Evolutionary conservation across 2,113 vertebrate species (phyloP).

Genomic region (Gorsachius goisagi): DNA sequence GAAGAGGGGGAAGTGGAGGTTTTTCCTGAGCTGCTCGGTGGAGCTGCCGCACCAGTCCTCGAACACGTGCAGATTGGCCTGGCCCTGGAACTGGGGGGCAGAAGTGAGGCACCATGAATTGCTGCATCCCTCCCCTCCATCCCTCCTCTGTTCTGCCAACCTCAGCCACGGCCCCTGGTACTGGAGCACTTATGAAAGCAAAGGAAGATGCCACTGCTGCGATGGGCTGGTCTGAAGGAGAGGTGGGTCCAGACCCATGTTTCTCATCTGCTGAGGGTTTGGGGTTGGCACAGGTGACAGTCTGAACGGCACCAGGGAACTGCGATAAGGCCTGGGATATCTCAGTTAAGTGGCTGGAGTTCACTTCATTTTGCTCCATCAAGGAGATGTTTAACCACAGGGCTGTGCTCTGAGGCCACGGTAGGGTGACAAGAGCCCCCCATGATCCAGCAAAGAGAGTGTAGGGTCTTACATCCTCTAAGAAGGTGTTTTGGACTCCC

Average conservation of each 20-base stretch:
- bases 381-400: not conserved
- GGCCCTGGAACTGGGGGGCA: constrained; percentile 80
- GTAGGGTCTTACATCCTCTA: rapidly evolving
- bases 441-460: not conserved
- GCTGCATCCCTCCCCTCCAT: not conserved
- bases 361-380: not conserved
- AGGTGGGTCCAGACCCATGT: not conserved
- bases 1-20: constrained; percentile 89
- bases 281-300: not conserved
- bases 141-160: not conserved
- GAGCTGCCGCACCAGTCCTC: constrained; percentile 95
- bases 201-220: not conserved
- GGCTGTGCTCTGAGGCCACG: not conserved
- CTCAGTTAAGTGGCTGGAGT: not conserved
- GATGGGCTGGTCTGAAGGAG: not conserved
- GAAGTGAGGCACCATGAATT: not conserved
- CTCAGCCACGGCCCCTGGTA: rapidly evolving
- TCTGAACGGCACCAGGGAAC: not conserved
- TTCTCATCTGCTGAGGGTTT: not conserved
- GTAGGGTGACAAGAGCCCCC: not conserved
- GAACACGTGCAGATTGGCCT: constrained; percentile 90
- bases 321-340: not conserved
- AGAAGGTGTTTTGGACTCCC: not conserved
- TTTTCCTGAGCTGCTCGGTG: constrained; percentile 81
- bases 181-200: rapidly evolving